Evolutionary conservation across 2,113 vertebrate species (phyloP).

Genomic region (Toxotes chatareus): DNA sequence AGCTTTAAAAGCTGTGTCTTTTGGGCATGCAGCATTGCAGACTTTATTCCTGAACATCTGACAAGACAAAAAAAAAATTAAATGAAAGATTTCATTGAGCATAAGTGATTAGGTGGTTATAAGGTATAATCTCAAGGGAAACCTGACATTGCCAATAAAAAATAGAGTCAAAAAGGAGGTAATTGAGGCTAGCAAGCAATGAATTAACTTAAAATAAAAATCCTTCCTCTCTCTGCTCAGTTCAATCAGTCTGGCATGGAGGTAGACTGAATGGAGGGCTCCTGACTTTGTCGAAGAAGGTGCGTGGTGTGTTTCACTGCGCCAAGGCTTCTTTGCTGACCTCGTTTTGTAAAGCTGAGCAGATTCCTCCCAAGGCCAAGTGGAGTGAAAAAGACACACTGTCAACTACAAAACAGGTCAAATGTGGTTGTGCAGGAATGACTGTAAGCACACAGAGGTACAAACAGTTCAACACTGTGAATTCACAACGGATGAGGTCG

Average conservation of each 20-base stretch:
- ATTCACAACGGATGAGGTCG: neutral
- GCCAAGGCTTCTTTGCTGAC: slow-evolving; percentile 70
- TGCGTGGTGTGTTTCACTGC: slow-evolving; percentile 60
- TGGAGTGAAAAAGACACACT: slow-evolving; percentile 48
- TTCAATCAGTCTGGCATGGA: neutral
- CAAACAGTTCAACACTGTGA: neutral
- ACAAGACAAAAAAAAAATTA: neutral
- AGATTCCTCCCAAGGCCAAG: slow-evolving; percentile 71
- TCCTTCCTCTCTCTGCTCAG: slow-evolving; percentile 17
- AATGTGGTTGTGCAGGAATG: slow-evolving; percentile 16
- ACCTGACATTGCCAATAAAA: slow-evolving; percentile 32
- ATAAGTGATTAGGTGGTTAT: neutral
- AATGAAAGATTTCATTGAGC: neutral
- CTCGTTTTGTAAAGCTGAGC: slow-evolving; percentile 76
- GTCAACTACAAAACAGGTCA: slow-evolving; percentile 39
- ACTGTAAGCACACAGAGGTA: neutral
- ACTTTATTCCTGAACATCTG: slow-evolving; percentile 26
- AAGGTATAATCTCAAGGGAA: slow-evolving; percentile 18
- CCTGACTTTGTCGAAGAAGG: slow-evolving; percentile 27
- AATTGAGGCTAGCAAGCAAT: slow-evolving; percentile 18
- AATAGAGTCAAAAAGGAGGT: slow-evolving; percentile 22
- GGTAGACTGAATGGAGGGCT: slow-evolving; percentile 32
- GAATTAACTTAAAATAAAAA: slow-evolving; percentile 34
- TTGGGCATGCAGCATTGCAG: neutral
- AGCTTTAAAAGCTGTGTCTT: slow-evolving; percentile 13